Conservation (phyloP, 2,888 invertebrate genomes). For the Cephalotes varians region DNA sequence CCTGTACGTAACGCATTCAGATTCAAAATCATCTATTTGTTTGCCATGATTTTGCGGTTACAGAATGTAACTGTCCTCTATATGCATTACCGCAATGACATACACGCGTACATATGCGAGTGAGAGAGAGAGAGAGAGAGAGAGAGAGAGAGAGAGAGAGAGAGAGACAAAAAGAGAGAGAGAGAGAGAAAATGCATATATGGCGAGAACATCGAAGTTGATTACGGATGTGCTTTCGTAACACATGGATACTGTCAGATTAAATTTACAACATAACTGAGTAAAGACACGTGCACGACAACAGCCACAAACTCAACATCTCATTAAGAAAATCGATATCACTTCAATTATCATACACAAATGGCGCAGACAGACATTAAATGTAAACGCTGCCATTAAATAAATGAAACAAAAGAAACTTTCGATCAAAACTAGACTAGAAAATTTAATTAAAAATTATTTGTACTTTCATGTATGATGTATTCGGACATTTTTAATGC, state of each 20-base stretch:
- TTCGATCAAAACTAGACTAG: slow-evolving; percentile 7
- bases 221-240: slow-evolving; percentile 35
- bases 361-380: not conserved
- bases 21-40: slow-evolving; percentile 7
- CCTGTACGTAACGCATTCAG: not conserved
- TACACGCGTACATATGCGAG: not conserved
- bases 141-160: not conserved
- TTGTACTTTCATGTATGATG: not conserved
- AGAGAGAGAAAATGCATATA: not conserved
- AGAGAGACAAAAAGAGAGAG: not conserved
- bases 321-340: slow-evolving; percentile 52
- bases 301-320: not conserved
- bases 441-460: slow-evolving; percentile 38
- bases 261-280: slow-evolving; percentile 35
- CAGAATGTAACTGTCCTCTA: slow-evolving; percentile 6
- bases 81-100: slow-evolving; percentile 2
- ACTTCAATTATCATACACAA: slow-evolving; percentile 34
- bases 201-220: slow-evolving; percentile 9
- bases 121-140: not conserved
- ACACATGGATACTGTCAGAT: slow-evolving; percentile 32
- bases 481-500: not conserved
- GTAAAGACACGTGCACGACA: slow-evolving; percentile 39
- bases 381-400: slow-evolving; percentile 20
- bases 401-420: not conserved
- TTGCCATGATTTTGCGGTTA: slow-evolving; percentile 49